Percentiles rank a stretch among this genome's conserved stretches.
Conservation (phyloP, 2,113 vertebrate species). For the Mirounga angustirostris region DNA sequence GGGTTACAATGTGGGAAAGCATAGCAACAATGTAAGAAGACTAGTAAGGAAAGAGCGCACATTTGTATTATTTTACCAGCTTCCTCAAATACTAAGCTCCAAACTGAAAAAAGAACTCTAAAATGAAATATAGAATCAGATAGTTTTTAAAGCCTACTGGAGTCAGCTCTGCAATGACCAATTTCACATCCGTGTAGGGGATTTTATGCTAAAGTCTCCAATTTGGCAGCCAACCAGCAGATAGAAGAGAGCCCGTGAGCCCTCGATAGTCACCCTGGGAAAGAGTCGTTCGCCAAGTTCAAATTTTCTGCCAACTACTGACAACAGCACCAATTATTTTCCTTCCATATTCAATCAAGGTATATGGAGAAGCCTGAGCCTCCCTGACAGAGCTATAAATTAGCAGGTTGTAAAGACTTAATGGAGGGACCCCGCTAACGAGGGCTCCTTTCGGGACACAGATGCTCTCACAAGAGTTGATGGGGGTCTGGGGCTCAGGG, state of each 20-base stretch:
- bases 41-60: not conserved
- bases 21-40: not conserved
- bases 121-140: not conserved
- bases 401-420: constrained; percentile 81
- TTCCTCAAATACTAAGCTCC: not conserved
- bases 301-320: constrained; percentile 77
- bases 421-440: not conserved
- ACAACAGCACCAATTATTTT: constrained; percentile 77
- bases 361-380: constrained; percentile 37
- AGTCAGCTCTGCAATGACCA: constrained; percentile 40
- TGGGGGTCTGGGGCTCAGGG: constrained; percentile 70
- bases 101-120: constrained; percentile 9
- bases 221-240: constrained; percentile 73
- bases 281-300: constrained; percentile 75
- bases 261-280: constrained; percentile 69
- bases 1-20: not conserved
- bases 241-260: constrained; percentile 65
- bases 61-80: not conserved
- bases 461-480: constrained; percentile 61
- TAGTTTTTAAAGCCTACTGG: not conserved
- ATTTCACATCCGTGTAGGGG: constrained; percentile 59
- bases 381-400: constrained; percentile 74
- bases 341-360: constrained; percentile 74
- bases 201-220: constrained; percentile 75
- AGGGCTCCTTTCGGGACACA: constrained; percentile 76